Evolutionary conservation across 2,888 invertebrate genomes (phyloP).

Genomic region (Synanthedon tipuliformis): DNA sequence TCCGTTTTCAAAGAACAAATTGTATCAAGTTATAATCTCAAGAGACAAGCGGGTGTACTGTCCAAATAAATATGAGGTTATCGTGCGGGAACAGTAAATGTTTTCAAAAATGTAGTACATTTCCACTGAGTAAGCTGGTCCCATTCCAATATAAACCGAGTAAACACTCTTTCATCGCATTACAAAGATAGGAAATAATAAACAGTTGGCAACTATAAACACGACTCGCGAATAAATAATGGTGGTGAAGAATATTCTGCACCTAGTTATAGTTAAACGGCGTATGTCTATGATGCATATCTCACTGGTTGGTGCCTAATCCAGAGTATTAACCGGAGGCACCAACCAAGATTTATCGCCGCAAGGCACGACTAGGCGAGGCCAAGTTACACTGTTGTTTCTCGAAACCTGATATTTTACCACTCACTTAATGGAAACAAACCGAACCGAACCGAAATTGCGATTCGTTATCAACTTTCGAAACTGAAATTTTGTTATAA

Average conservation of each 20-base stretch:
- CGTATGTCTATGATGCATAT: constrained; percentile 36
- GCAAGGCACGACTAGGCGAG: constrained; percentile 29
- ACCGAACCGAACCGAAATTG: constrained; percentile 7
- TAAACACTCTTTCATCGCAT: background rate
- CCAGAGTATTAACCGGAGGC: constrained; percentile 42
- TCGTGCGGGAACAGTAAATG: too few species aligned
- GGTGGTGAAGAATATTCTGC: background rate
- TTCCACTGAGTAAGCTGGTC: too few species aligned
- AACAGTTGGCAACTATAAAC: background rate
- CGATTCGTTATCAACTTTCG: background rate
- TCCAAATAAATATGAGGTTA: too few species aligned
- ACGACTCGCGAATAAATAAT: background rate
- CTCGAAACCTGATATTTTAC: constrained; percentile 28
- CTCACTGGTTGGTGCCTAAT: constrained; percentile 42
- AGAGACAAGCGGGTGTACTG: too few species aligned
- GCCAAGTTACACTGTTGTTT: constrained; percentile 32
- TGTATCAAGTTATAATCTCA: too few species aligned
- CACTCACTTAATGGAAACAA: constrained; percentile 15
- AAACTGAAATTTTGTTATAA: background rate
- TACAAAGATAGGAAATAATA: background rate
- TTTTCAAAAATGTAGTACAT: too few species aligned
- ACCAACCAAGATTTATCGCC: constrained; percentile 46
- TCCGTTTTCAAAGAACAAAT: too few species aligned
- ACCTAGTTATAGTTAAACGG: constrained; percentile 14
- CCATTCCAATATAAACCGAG: too few species aligned